phyloP scores from a whole-genome alignment of 53 echinoderm and acorn worm genomes.

The Hippasteria phrygiana region DNA sequence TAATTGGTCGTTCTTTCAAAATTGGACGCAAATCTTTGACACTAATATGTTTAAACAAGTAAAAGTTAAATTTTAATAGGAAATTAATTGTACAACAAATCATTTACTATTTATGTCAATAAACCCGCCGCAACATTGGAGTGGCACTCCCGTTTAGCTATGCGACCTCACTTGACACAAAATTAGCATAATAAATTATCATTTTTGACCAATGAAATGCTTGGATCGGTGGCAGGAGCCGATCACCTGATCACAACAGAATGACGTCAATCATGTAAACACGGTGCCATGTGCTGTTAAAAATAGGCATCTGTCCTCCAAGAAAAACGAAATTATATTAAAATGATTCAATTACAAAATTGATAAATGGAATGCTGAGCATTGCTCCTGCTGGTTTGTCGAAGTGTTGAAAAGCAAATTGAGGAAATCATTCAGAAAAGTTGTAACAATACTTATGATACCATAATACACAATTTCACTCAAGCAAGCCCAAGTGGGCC shows the following conservation, averaged over 20 bases:
- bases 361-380: too few relatives aligned
- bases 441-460: too few relatives aligned
- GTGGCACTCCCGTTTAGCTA: not conserved
- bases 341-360: not conserved
- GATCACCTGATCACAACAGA: conserved; percentile 53
- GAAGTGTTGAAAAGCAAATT: too few relatives aligned
- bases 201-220: conserved; percentile 33
- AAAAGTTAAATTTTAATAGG: too few relatives aligned
- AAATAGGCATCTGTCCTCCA: not conserved
- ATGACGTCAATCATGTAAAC: conserved; percentile 57
- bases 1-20: too few relatives aligned
- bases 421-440: too few relatives aligned
- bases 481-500: too few relatives aligned
- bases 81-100: not conserved
- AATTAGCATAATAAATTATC: conserved; percentile 61
- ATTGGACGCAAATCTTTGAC: too few relatives aligned
- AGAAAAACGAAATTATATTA: not conserved
- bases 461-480: too few relatives aligned
- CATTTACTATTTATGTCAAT: not conserved
- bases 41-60: not conserved
- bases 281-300: conserved; percentile 23
- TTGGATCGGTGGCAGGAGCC: not conserved
- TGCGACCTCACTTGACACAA: not conserved
- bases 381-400: too few relatives aligned
- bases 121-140: conserved; percentile 19